Evolutionary conservation across 2,888 invertebrate species (phyloP).

Genomic region (Agonum fuliginosum): DNA sequence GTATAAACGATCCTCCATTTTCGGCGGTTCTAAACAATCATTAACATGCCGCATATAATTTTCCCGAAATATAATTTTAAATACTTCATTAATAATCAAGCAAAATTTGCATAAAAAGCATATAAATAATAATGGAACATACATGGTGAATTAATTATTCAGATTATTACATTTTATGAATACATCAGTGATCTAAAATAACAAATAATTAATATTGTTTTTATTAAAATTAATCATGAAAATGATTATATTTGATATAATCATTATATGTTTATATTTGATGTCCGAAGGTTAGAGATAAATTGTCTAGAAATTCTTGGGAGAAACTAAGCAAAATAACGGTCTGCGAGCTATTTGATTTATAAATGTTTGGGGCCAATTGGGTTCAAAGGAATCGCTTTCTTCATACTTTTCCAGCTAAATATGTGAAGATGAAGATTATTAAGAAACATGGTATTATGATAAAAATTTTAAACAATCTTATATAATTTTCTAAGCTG

Average conservation of each 20-base stretch:
- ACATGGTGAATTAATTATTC: constrained; percentile 15
- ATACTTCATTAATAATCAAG: constrained; percentile 35
- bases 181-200: constrained; percentile 12
- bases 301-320: background rate
- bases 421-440: too few species aligned
- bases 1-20: constrained; percentile 17
- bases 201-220: constrained; percentile 35
- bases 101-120: constrained; percentile 12
- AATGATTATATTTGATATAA: background rate
- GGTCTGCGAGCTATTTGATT: too few species aligned
- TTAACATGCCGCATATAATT: constrained; percentile 18
- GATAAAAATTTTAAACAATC: too few species aligned
- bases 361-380: too few species aligned
- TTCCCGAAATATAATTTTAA: constrained; percentile 16
- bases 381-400: background rate
- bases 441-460: too few species aligned
- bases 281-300: background rate
- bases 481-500: too few species aligned
- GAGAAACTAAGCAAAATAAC: background rate
- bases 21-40: constrained; percentile 16
- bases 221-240: constrained; percentile 17
- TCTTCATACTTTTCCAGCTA: too few species aligned
- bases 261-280: background rate
- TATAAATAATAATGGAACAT: constrained; percentile 31
- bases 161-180: constrained; percentile 13